Evolutionary conservation across 2,888 invertebrate species (phyloP), one percentile per base, ranked within the genome.

Genomic region (Eupithecia exiguata): DNA sequence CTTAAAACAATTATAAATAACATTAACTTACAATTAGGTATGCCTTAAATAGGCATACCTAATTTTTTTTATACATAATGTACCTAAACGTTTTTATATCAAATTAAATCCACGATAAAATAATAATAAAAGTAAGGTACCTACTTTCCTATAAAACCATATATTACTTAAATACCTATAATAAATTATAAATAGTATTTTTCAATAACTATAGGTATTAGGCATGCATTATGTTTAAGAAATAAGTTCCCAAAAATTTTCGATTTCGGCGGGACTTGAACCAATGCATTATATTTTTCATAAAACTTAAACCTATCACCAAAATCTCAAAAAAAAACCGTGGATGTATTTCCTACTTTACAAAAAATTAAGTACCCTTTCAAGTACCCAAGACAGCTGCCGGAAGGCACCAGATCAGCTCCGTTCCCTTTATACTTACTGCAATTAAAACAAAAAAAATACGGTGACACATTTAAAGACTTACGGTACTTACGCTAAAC

Each of bases 401-500:
- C 84, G 83, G 83, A 84, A 83, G 78, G 68, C 40, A 66, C 67
- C 62, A 75, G 71, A 75, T 78, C 72, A 70, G 70, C 74, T 75
- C 77, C 74, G 71, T 74, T 78, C 71, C 79, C 71, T 79, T 78
- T 77, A 76, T 81, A 77, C 77, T 78, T 75, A 77, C 80, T 76
- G 77, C 82, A 82, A 83, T 84, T 82, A 80, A 76, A 53, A 53
- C 10, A 53, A 65, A 65, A 65, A 61, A 63, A n/a, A 75, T 77
- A 83, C 79, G 77, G 81, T 80, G 79, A 85, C 82, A 83, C 77
- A 82, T 82, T 83, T 82, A 79, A 81, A 85, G 79, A 74, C 72
- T 71, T 68, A 70, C 16, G 62, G 69, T 73, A 73, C 73, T 76
- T 73, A 71, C 61, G 69, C 69, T 69, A 67, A 75, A 69, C 75